Base-by-base conservation (phyloP, 2,888 invertebrate genomes). In the Aleiodes testaceus region DNA sequence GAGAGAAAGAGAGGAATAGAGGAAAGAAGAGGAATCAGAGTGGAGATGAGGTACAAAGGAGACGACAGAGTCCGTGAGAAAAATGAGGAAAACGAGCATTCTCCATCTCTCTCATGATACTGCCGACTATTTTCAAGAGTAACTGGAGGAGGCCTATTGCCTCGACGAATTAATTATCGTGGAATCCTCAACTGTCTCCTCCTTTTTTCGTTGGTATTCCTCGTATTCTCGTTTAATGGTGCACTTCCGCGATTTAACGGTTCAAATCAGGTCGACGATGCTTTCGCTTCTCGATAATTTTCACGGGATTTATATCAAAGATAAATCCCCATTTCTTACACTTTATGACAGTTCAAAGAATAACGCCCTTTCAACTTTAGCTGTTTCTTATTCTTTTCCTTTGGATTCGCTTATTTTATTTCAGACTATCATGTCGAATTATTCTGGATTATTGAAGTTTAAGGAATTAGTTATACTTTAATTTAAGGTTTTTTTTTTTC, bases 131-230 rank as follows among this genome's bases (percentile, higher is more conserved):
- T 36, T 36, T 16, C 20, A 16, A 59, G 14, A 47, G 47, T 36
- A 26, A 59, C 44, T 45, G 0, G 68, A 44, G 16, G 12, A 44
- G 36, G 69, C 59, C 45, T 68, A 72, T 77, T 78, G 75, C 77
- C 73, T 77, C 79, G 79, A 78, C 80, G 81, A 84, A 84, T 84
- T 84, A 83, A 84, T 83, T 84, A 82, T 79, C 74, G 75, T 70
- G 77, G 72, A n/a, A 79, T 79, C 76, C 75, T 76, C 74, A 75
- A 77, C 49, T 49, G 73, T 36, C 49, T 49, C 18, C 18, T 18
- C 18, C 16, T 49, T n/a, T 36, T 36, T 36, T 36, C 9, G 6
- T 36, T 36, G 6, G 36, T 36, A 36, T 36, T 36, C 36, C 36
- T 36, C 36, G 36, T 44, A 22, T 44, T 45, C 53, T 67, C 74